These are phyloP conservation scores for Marmota flaviventris DNA, from an alignment of 2,113 vertebrate species.

Conservation along the genomic window DNA sequence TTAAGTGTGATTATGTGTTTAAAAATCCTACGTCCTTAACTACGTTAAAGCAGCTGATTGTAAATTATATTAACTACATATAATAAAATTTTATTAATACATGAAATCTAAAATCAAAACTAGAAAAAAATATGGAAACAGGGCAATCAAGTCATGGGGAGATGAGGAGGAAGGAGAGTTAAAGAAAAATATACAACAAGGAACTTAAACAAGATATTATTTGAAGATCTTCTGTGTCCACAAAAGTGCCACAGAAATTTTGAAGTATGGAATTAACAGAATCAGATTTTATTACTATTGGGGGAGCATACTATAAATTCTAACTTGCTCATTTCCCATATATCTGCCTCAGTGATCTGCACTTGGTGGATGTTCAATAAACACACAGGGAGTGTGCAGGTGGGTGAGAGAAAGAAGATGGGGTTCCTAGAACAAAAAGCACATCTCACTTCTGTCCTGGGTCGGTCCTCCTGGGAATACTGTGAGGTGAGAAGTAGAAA, in stretches of 20 bases:
- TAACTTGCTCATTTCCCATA: neutral
- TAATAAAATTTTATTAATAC: neutral
- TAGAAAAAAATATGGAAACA: constrained; percentile 30
- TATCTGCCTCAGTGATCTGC: neutral
- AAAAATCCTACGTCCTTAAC: neutral
- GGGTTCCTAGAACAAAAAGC: neutral
- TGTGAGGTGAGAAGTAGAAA: neutral
- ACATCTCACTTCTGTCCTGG: neutral
- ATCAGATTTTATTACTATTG: neutral
- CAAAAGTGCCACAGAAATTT: neutral
- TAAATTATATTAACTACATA: neutral
- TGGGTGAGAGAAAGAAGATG: neutral
- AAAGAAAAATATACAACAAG: neutral
- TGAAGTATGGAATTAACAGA: neutral
- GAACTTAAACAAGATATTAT: neutral
- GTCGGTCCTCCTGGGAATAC: neutral
- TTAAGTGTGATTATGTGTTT: neutral
- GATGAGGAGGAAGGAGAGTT: neutral
- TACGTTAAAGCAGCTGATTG: neutral
- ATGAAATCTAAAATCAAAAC: constrained; percentile 2
- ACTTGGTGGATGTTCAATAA: neutral
- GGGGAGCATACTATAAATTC: neutral
- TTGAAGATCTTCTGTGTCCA: neutral
- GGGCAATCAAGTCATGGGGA: neutral
- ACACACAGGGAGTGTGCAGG: neutral